Evolutionary conservation across 2,888 invertebrate genomes (phyloP).

Genomic region (Caenorhabditis wallacei): DNA sequence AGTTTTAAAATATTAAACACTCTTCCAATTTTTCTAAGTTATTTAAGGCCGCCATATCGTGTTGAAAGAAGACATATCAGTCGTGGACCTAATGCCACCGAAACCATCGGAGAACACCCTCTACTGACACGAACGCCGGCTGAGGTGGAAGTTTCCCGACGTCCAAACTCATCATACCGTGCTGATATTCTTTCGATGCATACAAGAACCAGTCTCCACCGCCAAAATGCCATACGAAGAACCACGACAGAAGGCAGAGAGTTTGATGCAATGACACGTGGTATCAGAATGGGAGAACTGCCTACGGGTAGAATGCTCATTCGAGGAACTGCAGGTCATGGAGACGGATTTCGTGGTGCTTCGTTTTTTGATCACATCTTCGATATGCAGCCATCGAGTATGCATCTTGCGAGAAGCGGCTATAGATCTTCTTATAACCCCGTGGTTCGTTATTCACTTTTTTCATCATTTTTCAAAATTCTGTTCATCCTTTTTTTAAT

Average conservation of each 20-base stretch:
- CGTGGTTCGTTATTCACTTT: constrained; percentile 20
- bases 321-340: constrained; percentile 26
- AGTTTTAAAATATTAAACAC: constrained; percentile 1
- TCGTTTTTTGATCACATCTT: constrained; percentile 58
- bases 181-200: constrained; percentile 29
- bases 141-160: constrained; percentile 26
- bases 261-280: constrained; percentile 28
- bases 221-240: constrained; percentile 63
- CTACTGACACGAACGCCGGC: constrained; percentile 56
- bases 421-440: constrained; percentile 31
- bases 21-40: background rate
- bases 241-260: constrained; percentile 47
- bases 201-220: constrained; percentile 36
- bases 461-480: background rate
- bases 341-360: constrained; percentile 1
- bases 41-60: constrained; percentile 42
- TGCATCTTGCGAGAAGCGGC: constrained; percentile 12
- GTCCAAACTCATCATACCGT: constrained; percentile 9
- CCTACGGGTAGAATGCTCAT: constrained; percentile 38
- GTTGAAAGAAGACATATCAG: constrained; percentile 19
- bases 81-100: constrained; percentile 17
- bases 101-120: constrained; percentile 59
- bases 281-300: constrained; percentile 31
- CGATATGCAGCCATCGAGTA: constrained; percentile 38
- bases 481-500: background rate